These are phyloP conservation scores for Micromys minutus DNA, from an alignment of 2,113 vertebrate genomes.

Conservation along the genomic window DNA sequence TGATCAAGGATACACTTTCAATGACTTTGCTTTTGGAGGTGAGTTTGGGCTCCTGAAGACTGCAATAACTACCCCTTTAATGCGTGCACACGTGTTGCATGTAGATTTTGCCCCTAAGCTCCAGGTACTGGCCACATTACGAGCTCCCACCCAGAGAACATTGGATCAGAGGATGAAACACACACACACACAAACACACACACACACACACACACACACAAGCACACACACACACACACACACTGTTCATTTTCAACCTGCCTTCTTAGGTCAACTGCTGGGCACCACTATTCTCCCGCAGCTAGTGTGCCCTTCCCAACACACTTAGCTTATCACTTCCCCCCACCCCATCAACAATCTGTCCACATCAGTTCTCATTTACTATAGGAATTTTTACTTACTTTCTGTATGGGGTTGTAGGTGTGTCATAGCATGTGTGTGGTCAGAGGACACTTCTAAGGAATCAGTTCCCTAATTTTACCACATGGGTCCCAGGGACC, in stretches of 20 bases:
- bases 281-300: too few relatives aligned
- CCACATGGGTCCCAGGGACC: neutral
- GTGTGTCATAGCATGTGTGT: neutral
- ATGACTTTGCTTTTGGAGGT: neutral
- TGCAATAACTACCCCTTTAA: fast-evolving
- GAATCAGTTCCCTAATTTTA: neutral
- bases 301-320: too few relatives aligned
- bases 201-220: too few relatives aligned
- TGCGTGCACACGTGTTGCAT: neutral
- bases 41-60: neutral
- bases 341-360: neutral
- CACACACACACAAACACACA: too few relatives aligned
- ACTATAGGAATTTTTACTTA: neutral
- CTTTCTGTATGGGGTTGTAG: neutral
- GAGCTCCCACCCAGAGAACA: too few relatives aligned
- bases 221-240: too few relatives aligned
- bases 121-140: too few relatives aligned
- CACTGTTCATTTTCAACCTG: too few relatives aligned
- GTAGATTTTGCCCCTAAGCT: too few relatives aligned
- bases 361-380: neutral
- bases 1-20: neutral
- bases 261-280: too few relatives aligned
- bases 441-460: neutral
- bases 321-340: too few relatives aligned
- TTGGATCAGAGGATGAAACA: too few relatives aligned